phyloP scores from a whole-genome alignment of 2,113 vertebrate genomes.

The Poecile atricapillus region DNA sequence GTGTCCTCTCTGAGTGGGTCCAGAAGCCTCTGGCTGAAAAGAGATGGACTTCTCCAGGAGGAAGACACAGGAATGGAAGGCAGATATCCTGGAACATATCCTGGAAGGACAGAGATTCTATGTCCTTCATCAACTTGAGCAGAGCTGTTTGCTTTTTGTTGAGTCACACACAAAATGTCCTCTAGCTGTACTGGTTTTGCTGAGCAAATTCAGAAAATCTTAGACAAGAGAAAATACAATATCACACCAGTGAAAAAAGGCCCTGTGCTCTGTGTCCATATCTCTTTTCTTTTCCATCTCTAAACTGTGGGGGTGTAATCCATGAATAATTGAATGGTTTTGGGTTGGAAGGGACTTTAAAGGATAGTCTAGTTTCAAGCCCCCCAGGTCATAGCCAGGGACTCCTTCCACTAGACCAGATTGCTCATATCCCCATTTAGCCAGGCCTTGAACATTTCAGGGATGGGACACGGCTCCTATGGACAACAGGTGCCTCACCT shows the following conservation, averaged over 20 bases:
- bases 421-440: too few relatives aligned
- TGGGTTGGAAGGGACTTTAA: too few relatives aligned
- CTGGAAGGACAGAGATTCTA: not conserved
- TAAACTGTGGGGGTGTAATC: too few relatives aligned
- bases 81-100: too few relatives aligned
- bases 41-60: not conserved
- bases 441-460: too few relatives aligned
- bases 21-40: not conserved
- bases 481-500: too few relatives aligned
- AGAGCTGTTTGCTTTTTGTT: not conserved
- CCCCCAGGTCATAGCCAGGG: too few relatives aligned
- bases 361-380: too few relatives aligned
- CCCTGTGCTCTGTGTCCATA: not conserved
- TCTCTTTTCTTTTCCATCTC: too few relatives aligned
- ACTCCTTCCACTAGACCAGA: too few relatives aligned
- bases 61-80: not conserved
- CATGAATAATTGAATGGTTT: too few relatives aligned
- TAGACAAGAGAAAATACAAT: fast-evolving
- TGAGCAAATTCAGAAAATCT: not conserved
- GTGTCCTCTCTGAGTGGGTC: not conserved
- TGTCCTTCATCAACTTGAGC: not conserved
- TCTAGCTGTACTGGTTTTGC: not conserved
- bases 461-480: too few relatives aligned
- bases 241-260: not conserved
- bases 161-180: not conserved